Evolutionary conservation across 2,888 invertebrate genomes (phyloP).

Genomic region (Acanthosepion esculentum): DNA sequence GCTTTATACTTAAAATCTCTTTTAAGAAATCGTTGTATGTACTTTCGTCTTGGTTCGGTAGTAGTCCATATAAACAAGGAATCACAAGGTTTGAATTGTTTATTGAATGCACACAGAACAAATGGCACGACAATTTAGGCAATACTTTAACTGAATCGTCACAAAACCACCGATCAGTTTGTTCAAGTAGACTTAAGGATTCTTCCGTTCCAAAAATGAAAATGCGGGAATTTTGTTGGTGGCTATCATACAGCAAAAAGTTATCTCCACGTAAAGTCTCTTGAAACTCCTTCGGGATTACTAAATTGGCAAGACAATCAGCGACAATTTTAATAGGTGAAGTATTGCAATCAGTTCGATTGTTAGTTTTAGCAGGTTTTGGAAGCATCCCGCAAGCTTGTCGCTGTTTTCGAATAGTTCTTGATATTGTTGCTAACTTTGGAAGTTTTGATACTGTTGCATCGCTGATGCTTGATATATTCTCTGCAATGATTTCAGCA

Average conservation of each 20-base stretch:
- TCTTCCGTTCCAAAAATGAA: neutral
- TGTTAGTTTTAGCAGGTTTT: neutral
- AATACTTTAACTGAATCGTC: neutral
- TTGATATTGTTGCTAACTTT: neutral
- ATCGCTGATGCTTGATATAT: neutral
- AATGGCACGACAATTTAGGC: neutral
- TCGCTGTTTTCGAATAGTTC: neutral
- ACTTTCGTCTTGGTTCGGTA: neutral
- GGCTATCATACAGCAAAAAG: neutral
- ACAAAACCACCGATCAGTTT: neutral
- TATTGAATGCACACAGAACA: neutral
- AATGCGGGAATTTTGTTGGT: neutral
- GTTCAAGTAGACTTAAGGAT: neutral
- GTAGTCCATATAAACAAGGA: neutral
- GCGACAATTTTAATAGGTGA: neutral
- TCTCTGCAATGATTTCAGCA: neutral
- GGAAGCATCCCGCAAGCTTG: too few relatives aligned
- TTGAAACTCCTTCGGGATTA: neutral
- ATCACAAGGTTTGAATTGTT: constrained; percentile 1
- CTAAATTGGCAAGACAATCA: neutral
- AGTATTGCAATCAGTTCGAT: neutral
- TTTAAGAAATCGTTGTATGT: neutral
- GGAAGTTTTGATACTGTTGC: constrained; percentile 17
- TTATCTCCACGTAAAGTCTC: neutral
- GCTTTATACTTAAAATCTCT: neutral